Conservation (phyloP, 2,113 vertebrate genomes). For the Tachysurus vachellii region DNA sequence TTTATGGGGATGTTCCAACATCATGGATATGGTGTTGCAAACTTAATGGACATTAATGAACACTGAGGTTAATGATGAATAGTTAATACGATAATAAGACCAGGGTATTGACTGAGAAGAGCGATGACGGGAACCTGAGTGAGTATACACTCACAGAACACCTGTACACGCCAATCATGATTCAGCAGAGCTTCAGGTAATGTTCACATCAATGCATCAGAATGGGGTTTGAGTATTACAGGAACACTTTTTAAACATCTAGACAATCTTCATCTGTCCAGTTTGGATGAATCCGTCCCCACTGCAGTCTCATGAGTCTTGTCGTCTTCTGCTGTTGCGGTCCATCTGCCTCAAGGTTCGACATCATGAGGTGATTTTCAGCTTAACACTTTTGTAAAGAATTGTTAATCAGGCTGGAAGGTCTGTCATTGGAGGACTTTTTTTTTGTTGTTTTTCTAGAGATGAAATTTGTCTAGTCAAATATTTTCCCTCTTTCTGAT, state of each 20-base stretch:
- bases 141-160: conserved; percentile 1
- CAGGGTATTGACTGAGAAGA: conserved; percentile 52
- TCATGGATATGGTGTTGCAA: conserved; percentile 35
- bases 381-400: not conserved
- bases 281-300: not conserved
- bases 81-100: conserved; percentile 14
- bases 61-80: conserved; percentile 29
- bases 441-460: not conserved
- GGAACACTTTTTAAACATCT: not conserved
- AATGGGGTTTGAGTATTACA: not conserved
- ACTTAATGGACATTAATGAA: conserved; percentile 57
- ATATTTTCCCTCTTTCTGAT: not conserved
- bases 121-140: not conserved
- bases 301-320: not conserved
- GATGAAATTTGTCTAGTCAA: not conserved
- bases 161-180: not conserved
- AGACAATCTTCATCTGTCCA: not conserved
- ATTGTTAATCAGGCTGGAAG: too few species aligned
- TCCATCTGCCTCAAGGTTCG: not conserved
- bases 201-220: not conserved
- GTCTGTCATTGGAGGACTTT: not conserved
- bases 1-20: conserved; percentile 13
- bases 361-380: not conserved
- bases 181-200: not conserved
- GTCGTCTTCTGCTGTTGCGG: not conserved